A percentile compares a stretch with the other conserved stretches of the same genome.
phyloP scores from a whole-genome alignment of 2,113 vertebrate genomes.

The Pseudopipra pipra region DNA sequence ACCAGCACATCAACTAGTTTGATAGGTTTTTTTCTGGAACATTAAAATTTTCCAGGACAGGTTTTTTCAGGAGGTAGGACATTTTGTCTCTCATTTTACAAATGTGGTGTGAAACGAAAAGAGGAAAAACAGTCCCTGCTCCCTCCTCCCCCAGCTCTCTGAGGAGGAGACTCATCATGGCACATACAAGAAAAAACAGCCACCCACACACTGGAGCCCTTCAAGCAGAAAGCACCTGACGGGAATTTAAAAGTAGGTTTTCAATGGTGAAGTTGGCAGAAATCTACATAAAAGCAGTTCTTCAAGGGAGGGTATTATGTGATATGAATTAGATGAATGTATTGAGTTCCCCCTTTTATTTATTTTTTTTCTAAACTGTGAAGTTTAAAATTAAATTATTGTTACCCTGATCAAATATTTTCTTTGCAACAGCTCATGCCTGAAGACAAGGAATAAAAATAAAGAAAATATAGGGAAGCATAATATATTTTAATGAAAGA shows the following conservation, averaged over 20 bases:
- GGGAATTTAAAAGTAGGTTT: conserved; percentile 47
- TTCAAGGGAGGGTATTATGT: conserved; percentile 29
- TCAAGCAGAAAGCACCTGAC: conserved; percentile 41
- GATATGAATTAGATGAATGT: conserved; percentile 33
- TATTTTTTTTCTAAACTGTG: not conserved
- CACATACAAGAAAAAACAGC: conserved; percentile 19
- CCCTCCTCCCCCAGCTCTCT: conserved; percentile 3
- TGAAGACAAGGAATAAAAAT: not conserved
- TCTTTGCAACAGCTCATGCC: not conserved
- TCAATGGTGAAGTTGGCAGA: conserved; percentile 37
- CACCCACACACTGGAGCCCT: conserved; percentile 26
- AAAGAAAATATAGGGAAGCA: not conserved
- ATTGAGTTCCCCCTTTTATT: not conserved
- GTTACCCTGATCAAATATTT: not conserved
- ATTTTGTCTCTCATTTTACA: conserved; percentile 33
- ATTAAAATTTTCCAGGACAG: not conserved
- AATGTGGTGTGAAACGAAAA: not conserved
- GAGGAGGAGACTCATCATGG: conserved; percentile 17
- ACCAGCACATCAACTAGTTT: not conserved
- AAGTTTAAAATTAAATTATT: conserved; percentile 11
- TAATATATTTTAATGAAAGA: not conserved
- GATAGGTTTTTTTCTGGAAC: not conserved
- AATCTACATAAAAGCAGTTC: conserved; percentile 44
- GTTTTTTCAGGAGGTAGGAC: not conserved
- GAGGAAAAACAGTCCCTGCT: not conserved